Percentiles rank a stretch among this genome's conserved stretches.
phyloP scores from a whole-genome alignment of 2,888 invertebrate species.

The Microplitis manilae region DNA sequence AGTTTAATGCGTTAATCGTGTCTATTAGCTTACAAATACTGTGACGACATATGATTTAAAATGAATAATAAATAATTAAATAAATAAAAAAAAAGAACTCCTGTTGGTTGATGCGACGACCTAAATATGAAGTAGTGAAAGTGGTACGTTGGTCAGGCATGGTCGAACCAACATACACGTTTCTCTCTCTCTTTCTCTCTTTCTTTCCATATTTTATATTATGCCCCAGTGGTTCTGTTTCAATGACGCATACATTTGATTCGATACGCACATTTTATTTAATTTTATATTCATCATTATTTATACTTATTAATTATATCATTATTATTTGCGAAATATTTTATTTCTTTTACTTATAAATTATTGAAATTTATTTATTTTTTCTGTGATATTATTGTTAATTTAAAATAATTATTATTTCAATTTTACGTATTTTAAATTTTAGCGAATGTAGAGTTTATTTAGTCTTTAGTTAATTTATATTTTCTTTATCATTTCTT shows the following conservation, averaged over 20 bases:
- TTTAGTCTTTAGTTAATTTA: neutral
- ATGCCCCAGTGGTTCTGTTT: slow-evolving; percentile 1
- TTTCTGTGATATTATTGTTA: neutral
- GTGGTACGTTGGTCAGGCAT: slow-evolving; percentile 70
- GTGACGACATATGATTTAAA: slow-evolving; percentile 35
- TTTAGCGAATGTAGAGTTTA: neutral
- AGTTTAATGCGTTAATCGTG: neutral
- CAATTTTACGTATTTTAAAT: neutral
- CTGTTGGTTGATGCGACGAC: slow-evolving; percentile 65
- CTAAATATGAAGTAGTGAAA: slow-evolving; percentile 71
- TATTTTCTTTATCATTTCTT: neutral
- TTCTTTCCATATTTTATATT: slow-evolving; percentile 38
- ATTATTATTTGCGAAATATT: neutral
- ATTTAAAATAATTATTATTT: neutral
- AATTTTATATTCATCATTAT: neutral
- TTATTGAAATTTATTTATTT: neutral
- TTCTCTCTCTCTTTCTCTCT: slow-evolving; percentile 22
- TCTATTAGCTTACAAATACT: slow-evolving; percentile 9
- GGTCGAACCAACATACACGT: slow-evolving; percentile 47
- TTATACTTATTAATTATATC: neutral
- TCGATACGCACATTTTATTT: neutral
- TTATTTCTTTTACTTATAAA: neutral
- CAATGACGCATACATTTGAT: slow-evolving; percentile 5
- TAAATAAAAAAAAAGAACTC: slow-evolving; percentile 41
- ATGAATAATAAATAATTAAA: neutral